These are phyloP conservation scores for Teinopalpus imperialis DNA, from an alignment of 2,888 invertebrate species.

Conservation along the genomic window DNA sequence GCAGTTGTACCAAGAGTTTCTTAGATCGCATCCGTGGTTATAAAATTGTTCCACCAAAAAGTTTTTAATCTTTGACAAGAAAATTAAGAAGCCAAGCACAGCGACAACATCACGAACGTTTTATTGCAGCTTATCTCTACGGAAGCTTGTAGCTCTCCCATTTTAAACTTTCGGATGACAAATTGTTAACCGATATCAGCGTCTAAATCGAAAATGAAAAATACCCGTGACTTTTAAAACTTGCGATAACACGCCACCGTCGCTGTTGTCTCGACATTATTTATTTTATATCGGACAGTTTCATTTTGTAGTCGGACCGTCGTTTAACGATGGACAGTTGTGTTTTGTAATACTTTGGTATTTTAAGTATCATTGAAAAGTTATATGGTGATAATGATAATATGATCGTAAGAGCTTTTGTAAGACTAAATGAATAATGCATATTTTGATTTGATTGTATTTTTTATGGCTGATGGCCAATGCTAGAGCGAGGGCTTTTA, in stretches of 20 bases:
- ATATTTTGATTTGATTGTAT: too few relatives aligned
- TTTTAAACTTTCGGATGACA: constrained; percentile 39
- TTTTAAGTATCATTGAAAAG: constrained; percentile 8
- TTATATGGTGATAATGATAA: neutral
- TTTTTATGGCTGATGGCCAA: too few relatives aligned
- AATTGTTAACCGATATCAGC: constrained; percentile 37
- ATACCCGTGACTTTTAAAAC: constrained; percentile 19
- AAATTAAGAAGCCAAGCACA: constrained; percentile 47
- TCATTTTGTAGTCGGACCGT: constrained; percentile 1
- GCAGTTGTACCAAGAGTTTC: too few relatives aligned
- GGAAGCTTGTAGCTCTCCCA: constrained; percentile 48
- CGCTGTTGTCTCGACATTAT: constrained; percentile 7
- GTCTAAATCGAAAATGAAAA: constrained; percentile 15
- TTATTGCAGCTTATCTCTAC: constrained; percentile 56
- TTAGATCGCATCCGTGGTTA: too few relatives aligned
- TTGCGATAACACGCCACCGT: constrained; percentile 5
- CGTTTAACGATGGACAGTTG: neutral
- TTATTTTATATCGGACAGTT: constrained; percentile 8
- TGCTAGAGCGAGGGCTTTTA: too few relatives aligned
- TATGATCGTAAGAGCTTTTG: neutral
- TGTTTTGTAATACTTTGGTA: constrained; percentile 12
- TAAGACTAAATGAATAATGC: too few relatives aligned
- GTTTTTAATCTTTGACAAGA: constrained; percentile 44
- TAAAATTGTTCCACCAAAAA: too few relatives aligned
- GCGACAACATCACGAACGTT: constrained; percentile 34